Evolutionary conservation across 2,797 vertebrate genomes (phyloP).

Genomic region (Oryzias sinensis): DNA sequence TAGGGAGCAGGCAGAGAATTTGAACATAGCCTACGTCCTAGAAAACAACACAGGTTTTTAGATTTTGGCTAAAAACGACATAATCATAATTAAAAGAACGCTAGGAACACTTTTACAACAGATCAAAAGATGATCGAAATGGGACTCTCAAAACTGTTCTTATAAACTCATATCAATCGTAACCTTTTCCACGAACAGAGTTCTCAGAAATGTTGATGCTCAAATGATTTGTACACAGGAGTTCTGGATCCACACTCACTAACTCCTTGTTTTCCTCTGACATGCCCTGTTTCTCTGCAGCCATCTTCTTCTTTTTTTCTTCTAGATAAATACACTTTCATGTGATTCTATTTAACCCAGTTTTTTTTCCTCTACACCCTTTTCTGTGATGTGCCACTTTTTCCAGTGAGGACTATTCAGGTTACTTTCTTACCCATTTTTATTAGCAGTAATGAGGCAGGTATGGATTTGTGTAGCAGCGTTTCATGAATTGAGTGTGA

Average conservation of each 20-base stretch:
- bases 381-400: neutral
- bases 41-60: too few relatives aligned
- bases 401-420: slow-evolving; percentile 32
- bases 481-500: slow-evolving; percentile 48
- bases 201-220: slow-evolving; percentile 70
- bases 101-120: too few relatives aligned
- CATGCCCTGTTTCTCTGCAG: neutral
- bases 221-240: slow-evolving; percentile 71
- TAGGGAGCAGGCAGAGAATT: too few relatives aligned
- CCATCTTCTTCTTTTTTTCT: slow-evolving; percentile 19
- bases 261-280: slow-evolving; percentile 40
- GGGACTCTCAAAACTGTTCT: too few relatives aligned
- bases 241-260: slow-evolving; percentile 65
- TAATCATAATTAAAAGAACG: too few relatives aligned
- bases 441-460: slow-evolving; percentile 50
- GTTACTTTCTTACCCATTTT: slow-evolving; percentile 50
- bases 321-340: slow-evolving; percentile 41
- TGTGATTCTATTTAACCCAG: slow-evolving; percentile 38
- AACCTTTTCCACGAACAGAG: slow-evolving; percentile 68
- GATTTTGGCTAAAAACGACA: too few relatives aligned
- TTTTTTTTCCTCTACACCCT: slow-evolving; percentile 5
- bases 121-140: too few relatives aligned
- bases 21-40: too few relatives aligned
- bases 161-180: slow-evolving; percentile 10
- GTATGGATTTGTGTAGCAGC: slow-evolving; percentile 53